These are phyloP conservation scores for Chymomyza procnemis DNA, from an alignment of 2,888 invertebrate species.

Conservation along the genomic window DNA sequence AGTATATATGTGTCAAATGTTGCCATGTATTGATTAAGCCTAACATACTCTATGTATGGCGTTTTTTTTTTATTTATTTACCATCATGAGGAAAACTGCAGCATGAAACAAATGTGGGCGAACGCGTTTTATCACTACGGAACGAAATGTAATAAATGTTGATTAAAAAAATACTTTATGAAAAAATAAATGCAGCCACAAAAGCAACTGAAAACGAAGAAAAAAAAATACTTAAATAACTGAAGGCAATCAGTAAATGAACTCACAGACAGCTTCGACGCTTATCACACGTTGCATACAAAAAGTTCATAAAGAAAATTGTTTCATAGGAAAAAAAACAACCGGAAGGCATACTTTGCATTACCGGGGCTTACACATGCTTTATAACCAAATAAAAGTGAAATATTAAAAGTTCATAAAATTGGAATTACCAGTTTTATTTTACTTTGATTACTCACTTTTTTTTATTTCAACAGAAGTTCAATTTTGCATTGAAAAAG, in stretches of 20 bases:
- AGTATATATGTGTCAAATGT: neutral
- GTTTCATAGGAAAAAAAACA: slow-evolving; percentile 1
- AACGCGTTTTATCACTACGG: slow-evolving; percentile 71
- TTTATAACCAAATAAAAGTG: neutral
- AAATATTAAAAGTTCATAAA: slow-evolving; percentile 5
- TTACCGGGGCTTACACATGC: neutral
- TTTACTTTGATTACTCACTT: neutral
- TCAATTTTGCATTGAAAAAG: too few species aligned
- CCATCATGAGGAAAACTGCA: slow-evolving; percentile 25
- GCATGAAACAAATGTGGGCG: slow-evolving; percentile 62
- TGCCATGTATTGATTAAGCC: neutral
- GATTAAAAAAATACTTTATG: slow-evolving; percentile 43
- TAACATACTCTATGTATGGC: neutral
- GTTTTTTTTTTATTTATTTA: neutral
- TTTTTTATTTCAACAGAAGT: too few species aligned
- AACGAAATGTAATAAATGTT: slow-evolving; percentile 68
- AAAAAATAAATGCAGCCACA: neutral
- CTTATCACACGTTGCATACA: slow-evolving; percentile 45
- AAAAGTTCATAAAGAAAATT: slow-evolving; percentile 9
- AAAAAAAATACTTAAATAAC: slow-evolving; percentile 23
- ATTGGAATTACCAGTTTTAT: neutral
- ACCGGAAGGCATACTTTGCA: neutral
- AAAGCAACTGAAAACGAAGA: neutral
- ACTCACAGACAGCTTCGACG: slow-evolving; percentile 32
- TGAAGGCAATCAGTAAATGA: slow-evolving; percentile 46